Conservation (phyloP, 2,113 vertebrate species). For the Phaethon lepturus region DNA sequence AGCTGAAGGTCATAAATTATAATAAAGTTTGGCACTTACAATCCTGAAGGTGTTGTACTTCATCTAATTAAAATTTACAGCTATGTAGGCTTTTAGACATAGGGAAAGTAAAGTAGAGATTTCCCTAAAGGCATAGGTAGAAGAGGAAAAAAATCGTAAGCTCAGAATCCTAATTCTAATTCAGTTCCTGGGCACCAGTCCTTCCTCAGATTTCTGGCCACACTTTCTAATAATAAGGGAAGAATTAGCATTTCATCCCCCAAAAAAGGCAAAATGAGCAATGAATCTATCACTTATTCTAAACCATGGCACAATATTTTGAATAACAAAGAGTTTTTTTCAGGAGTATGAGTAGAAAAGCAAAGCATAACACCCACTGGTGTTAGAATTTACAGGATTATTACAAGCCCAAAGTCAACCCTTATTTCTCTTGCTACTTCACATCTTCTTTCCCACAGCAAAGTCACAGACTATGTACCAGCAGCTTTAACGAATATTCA, state of each 20-base stretch:
- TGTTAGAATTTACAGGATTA: not conserved
- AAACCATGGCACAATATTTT: not conserved
- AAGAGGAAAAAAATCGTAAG: not conserved
- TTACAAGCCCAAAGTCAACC: not conserved
- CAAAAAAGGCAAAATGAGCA: not conserved
- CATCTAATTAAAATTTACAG: constrained; percentile 33
- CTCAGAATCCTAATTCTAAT: constrained; percentile 12
- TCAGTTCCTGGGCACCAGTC: not conserved
- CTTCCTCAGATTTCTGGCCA: not conserved
- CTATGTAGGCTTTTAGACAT: not conserved
- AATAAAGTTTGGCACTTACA: constrained; percentile 16
- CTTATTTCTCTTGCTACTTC: not conserved
- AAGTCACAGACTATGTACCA: not conserved
- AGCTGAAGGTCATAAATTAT: constrained; percentile 49
- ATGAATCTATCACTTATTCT: not conserved
- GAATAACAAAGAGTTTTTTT: not conserved
- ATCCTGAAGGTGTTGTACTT: constrained; percentile 20
- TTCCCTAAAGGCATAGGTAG: constrained; percentile 28
- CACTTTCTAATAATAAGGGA: not conserved
- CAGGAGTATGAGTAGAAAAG: not conserved
- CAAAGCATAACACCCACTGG: not conserved
- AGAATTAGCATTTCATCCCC: not conserved
- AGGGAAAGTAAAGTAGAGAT: constrained; percentile 1
- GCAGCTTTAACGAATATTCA: not conserved
- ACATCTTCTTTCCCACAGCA: not conserved